Evolutionary conservation across 2,888 invertebrate species (phyloP), one percentile per base, ranked within the genome.

Genomic region (Bellardia pandia): DNA sequence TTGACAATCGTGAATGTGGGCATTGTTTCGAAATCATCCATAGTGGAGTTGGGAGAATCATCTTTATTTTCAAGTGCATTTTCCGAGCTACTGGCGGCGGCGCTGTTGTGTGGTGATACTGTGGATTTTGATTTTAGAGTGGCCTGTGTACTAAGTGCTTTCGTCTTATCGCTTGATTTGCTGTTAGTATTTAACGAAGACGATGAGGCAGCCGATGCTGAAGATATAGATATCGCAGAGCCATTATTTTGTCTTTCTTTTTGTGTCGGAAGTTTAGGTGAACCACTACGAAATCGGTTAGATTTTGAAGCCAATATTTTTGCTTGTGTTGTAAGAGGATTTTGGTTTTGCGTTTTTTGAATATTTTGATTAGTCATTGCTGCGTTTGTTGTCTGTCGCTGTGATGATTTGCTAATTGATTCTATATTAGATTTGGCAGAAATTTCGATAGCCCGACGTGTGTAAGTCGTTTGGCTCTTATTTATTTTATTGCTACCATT

Each of bases 1-100:
- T 93, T 93, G 8, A 93, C 93, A 74, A 93, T 93, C 37, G 93
- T 93, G 77, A 93, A 93, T 9, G 93, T 93, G n/a, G 93, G 93
- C 91, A 92, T 93, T 14, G 90, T 90, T 79, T 92, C 91, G 53
- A 91, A 91, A 72, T 93, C 93, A 72, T 93, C 93, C 13, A 89
- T 86, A 0, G 91, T 90, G 0, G 90, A 89, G 3, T 89, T 79
- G 2, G 88, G 88, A 30, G 88, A 81, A n/a, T 86, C 74, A 2
- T 89, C 89, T 64, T 88, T 86, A 7, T 71, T 78, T 45, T 75
- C 78, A 33, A 37, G 45, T 40, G n/a, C n/a, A n/a, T 62, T 58
- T 58, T 85, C 86, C 2, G 71, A 40, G 14, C 16, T 30, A 37
- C 5, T 30, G 58, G 11, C 9, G 30, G 62, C 14, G n/a, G 51